Base-by-base conservation (phyloP, 2,888 invertebrate species). In the Eremobia ochroleuca region DNA sequence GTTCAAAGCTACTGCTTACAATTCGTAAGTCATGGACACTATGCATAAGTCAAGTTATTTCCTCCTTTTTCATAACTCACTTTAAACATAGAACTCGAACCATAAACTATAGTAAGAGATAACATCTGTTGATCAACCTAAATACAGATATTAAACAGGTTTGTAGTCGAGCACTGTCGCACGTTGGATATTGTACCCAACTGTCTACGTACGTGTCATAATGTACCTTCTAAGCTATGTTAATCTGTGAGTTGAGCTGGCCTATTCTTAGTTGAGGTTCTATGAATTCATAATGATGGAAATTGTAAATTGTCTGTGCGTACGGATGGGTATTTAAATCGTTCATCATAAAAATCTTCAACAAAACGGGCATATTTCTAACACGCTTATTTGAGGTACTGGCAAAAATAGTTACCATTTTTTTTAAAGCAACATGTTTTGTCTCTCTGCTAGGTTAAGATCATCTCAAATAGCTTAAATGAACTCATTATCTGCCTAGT, bases 111-210 rank as follows among this genome's bases (percentile, higher is more conserved):
- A 70, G 80, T 81, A 87, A 59, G 64, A 62, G 28, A 64, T 8
- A 61, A 65, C 72, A 78, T 72, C 75, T 82, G 80, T 81, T 65
- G 43, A 81, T 70, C 70, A 43, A 76, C 62, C 66, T 62, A 82
- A 21, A 43, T 65, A 64, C 73, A 61, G 34, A 77, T 70, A 70
- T 72, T 82, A 77, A 73, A 81, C 76, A 77, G 85, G 82, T 81
- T 77, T 85, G 77, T 67, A 81, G 86, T 77, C 21, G 31, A 40
- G 37, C 28, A 31, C 55, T 78, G 74, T 46, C 66, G 58, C 67
- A 61, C 25, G 73, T 55, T 64, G 73, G 52, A 77, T 80, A 75
- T 74, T 72, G 25, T 69, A 28, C 25, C 43, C 69, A 61, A n/a
- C 49, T 52, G 31, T 34, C 66, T 67, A n/a, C 18, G 25, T 34